Conservation (phyloP, 2,888 invertebrate genomes). For the Capitulum mitella region DNA sequence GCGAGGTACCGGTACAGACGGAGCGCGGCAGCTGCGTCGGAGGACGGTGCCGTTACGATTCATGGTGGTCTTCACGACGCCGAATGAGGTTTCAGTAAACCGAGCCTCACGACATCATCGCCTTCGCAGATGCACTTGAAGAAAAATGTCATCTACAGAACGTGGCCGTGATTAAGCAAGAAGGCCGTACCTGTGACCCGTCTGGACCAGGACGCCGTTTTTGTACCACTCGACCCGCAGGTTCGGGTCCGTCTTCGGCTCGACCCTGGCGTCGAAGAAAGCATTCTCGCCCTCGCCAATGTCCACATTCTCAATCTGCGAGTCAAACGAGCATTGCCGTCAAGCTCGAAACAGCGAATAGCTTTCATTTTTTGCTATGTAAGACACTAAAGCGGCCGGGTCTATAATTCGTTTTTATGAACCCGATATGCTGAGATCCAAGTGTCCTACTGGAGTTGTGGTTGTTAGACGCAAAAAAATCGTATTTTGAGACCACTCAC, state of each 20-base stretch:
- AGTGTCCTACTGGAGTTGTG: neutral
- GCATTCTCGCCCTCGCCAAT: conserved; percentile 87
- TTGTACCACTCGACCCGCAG: conserved; percentile 87
- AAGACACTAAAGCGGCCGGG: neutral
- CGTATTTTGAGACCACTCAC: no score
- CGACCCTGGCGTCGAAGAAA: conserved; percentile 90
- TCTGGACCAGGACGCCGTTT: conserved; percentile 78
- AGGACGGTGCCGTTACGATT: no score
- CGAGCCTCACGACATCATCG: no score
- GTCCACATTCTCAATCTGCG: conserved; percentile 67
- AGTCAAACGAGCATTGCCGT: neutral
- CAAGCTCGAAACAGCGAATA: neutral
- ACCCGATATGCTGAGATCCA: no score
- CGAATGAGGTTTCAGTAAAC: no score
- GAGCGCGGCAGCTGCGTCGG: no score
- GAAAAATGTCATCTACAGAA: no score
- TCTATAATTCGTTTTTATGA: neutral
- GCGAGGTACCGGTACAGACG: no score
- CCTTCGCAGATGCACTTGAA: no score
- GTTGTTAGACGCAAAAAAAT: no score
- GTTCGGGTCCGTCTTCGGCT: conserved; percentile 88
- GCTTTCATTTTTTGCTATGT: neutral
- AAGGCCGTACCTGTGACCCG: conserved; percentile 70
- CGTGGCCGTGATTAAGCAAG: no score
- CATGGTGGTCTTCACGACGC: no score